A percentile compares a stretch with the other conserved stretches of the same genome.
These are phyloP conservation scores for Tauraco erythrolophus DNA, from an alignment of 2,113 vertebrate genomes.

Conservation along the genomic window DNA sequence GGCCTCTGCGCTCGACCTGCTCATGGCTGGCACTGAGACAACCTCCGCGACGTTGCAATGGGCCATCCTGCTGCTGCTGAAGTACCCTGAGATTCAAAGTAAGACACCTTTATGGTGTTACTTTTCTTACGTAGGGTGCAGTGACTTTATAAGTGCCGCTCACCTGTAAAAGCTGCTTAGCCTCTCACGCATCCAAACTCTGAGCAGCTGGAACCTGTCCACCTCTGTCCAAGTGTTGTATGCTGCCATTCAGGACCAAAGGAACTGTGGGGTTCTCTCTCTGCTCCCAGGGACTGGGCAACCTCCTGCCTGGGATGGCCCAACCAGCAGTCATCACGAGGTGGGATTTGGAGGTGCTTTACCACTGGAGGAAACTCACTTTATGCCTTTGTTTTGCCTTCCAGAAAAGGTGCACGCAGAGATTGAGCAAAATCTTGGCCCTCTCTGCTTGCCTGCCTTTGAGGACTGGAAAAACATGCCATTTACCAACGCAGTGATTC, in stretches of 20 bases:
- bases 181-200: background rate
- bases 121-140: background rate
- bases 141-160: background rate
- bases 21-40: slow-evolving; percentile 86
- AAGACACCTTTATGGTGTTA: background rate
- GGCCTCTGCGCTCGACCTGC: slow-evolving; percentile 79
- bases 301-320: background rate
- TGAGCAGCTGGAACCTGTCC: background rate
- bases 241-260: background rate
- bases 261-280: background rate
- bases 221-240: background rate
- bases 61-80: slow-evolving; percentile 82
- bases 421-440: slow-evolving; percentile 14
- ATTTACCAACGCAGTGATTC: slow-evolving; percentile 82
- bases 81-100: slow-evolving; percentile 78
- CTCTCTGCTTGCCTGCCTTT: background rate
- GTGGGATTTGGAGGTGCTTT: background rate
- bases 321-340: background rate
- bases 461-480: slow-evolving; percentile 65
- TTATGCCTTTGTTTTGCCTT: background rate
- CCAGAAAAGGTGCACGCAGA: slow-evolving; percentile 60
- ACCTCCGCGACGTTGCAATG: slow-evolving; percentile 83
- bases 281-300: background rate
- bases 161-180: background rate
- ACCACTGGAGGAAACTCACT: background rate